Evolutionary conservation across 2,113 vertebrate genomes (phyloP).

Genomic region (Ciconia stormi): DNA sequence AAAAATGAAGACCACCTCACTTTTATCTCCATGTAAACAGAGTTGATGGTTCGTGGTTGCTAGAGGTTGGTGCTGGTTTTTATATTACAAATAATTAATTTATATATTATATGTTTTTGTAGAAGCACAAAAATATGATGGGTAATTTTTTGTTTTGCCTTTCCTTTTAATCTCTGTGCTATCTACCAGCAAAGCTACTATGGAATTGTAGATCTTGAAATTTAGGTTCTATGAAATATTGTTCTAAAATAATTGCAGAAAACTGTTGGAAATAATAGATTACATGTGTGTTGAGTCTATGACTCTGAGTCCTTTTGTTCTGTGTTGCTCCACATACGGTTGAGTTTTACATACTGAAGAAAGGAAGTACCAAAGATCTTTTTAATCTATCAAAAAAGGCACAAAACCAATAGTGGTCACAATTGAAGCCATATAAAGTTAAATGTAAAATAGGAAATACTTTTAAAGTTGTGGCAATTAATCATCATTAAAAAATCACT

Average conservation of each 20-base stretch:
- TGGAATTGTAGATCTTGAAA: not conserved
- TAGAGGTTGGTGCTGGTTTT: not conserved
- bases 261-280: not conserved
- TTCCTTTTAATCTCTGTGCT: not conserved
- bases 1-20: not conserved
- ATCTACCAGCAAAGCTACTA: not conserved
- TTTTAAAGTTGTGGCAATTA: not conserved
- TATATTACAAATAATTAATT: not conserved
- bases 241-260: not conserved
- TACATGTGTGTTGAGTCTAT: not conserved
- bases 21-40: not conserved
- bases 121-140: not conserved
- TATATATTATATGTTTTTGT: not conserved
- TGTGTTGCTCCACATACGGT: not conserved
- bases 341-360: not conserved
- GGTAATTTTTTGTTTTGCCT: rapidly evolving
- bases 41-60: not conserved
- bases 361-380: not conserved
- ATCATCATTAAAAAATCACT: not conserved
- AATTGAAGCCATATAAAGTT: not conserved
- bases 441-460: not conserved
- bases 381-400: not conserved
- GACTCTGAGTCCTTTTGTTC: not conserved
- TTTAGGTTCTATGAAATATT: not conserved
- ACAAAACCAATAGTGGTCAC: not conserved